phyloP scores from a whole-genome alignment of 2,888 invertebrate species.

The Helleia helle region DNA sequence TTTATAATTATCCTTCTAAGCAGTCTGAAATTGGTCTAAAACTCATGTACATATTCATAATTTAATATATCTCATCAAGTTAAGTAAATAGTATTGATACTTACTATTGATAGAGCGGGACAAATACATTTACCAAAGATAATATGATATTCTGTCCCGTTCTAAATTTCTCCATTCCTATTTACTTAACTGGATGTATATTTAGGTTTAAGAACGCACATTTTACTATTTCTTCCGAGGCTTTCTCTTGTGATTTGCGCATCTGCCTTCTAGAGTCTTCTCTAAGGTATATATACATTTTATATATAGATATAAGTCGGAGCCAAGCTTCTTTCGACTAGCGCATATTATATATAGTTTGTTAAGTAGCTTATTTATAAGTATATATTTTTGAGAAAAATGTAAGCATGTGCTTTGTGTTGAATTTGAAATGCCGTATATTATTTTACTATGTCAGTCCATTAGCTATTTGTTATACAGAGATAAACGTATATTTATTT shows the following conservation, averaged over 20 bases:
- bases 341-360: conserved; percentile 32
- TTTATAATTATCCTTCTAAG: too few species aligned
- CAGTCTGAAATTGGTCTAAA: too few species aligned
- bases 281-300: conserved; percentile 42
- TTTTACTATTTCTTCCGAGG: conserved; percentile 34
- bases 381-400: conserved; percentile 9
- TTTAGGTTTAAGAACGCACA: conserved; percentile 53
- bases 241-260: conserved; percentile 66
- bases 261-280: conserved; percentile 57
- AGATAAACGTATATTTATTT: conserved; percentile 11
- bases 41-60: too few species aligned
- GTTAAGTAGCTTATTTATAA: conserved; percentile 13
- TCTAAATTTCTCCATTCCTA: too few species aligned
- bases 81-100: too few species aligned
- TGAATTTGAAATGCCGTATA: not conserved
- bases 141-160: too few species aligned
- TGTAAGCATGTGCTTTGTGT: conserved; percentile 3
- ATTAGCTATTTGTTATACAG: conserved; percentile 10
- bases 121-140: too few species aligned
- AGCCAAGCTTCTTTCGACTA: conserved; percentile 52
- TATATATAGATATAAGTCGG: conserved; percentile 40
- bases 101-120: too few species aligned
- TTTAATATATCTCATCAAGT: too few species aligned
- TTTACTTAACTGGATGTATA: too few species aligned
- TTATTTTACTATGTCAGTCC: conserved; percentile 7